Evolutionary conservation across 2,113 vertebrate genomes (phyloP), one percentile per base, ranked within the genome.

Genomic region (Carassius carassius): DNA sequence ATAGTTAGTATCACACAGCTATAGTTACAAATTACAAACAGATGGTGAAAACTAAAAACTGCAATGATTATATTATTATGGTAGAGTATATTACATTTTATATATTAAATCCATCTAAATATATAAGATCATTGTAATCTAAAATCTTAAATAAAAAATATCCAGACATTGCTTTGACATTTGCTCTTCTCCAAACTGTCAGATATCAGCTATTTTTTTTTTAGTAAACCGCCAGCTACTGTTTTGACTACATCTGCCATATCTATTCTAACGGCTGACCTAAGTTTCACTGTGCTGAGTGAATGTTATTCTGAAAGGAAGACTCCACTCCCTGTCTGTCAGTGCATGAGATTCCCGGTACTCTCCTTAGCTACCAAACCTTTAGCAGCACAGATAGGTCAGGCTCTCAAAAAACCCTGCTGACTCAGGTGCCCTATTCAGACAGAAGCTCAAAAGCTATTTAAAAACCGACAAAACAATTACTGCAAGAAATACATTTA

Each of bases 401-500:
- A 89, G 75, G 84, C 67, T 84, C 88, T 87, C 86, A 90, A 89
- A 87, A 88, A 86, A 86, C 81, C 81, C 86, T 89, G 86, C 89
- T 72, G 89, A 88, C 85, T 81, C 58, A 21, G 81, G 54, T 32
- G 37, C 8, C 79, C 86, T 81, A 85, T 90, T 90, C 82, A 87
- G 80, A 47, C 69, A 84, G 44, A 63, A 54, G 41, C 82, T 84
- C 78, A 87, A 88, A 90, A 87, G 69, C 82, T 69, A 47, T 84
- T 84, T 69, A 84, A 84, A 84, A 82, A 49, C 5, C 60, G 63
- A 37, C 41, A 77, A 76, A 87, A 90, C 84, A 89, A 90, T 86
- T 72, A 49, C 86, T 77, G 77, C 74, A 82, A 88, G 82, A 83
- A 80, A 89, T 89, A 87, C 85, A 86, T 89, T 82, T 89, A 77